Evolutionary conservation across 2,888 invertebrate genomes (phyloP).

Genomic region (Acanthopleura granulata): DNA sequence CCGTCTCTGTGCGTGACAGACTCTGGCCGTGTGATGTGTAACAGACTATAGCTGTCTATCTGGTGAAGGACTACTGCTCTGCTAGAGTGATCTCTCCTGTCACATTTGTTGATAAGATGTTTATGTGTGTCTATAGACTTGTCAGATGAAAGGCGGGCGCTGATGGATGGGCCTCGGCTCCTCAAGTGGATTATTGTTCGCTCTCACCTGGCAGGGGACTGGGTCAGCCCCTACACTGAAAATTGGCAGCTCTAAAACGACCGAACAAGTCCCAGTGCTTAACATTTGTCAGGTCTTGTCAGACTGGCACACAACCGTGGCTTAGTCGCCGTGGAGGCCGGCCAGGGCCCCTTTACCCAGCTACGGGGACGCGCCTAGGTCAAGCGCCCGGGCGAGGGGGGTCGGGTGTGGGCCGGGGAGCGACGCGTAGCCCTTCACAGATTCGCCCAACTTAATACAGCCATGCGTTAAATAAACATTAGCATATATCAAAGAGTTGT

Average conservation of each 20-base stretch:
- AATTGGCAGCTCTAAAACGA: background rate
- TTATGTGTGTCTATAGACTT: conserved; percentile 5
- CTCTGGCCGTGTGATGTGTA: background rate
- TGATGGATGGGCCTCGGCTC: background rate
- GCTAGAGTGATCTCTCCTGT: conserved; percentile 9
- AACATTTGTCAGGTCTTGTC: background rate
- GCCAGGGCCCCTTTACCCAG: too few relatives aligned
- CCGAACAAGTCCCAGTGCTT: background rate
- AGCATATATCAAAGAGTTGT: too few relatives aligned
- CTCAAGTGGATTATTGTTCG: background rate
- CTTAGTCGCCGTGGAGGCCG: background rate
- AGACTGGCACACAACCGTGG: background rate
- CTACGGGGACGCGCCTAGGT: too few relatives aligned
- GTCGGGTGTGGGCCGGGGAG: too few relatives aligned
- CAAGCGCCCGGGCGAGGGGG: too few relatives aligned
- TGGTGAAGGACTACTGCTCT: background rate
- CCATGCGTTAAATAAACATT: too few relatives aligned
- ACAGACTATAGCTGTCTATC: background rate
- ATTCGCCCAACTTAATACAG: too few relatives aligned
- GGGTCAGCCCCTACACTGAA: background rate
- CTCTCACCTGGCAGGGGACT: background rate
- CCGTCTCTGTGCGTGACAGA: too few relatives aligned
- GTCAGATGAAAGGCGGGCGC: background rate
- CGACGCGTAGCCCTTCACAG: too few relatives aligned
- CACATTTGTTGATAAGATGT: conserved; percentile 10